Conservation (phyloP, 2,113 vertebrate genomes). For the Gymnobelideus leadbeateri region DNA sequence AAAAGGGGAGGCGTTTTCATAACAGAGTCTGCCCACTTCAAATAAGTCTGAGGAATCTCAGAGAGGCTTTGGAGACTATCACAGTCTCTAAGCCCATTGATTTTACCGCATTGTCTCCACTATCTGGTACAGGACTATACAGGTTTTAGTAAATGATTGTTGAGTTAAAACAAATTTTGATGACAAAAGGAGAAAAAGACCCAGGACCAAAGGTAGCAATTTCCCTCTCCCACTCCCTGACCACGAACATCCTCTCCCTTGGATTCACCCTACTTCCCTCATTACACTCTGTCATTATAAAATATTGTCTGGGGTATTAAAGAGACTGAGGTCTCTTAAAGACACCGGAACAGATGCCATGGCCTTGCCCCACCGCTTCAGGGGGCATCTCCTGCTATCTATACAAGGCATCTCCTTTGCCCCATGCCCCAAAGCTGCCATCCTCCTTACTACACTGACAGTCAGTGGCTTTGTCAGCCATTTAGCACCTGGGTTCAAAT, state of each 20-base stretch:
- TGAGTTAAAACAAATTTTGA: neutral
- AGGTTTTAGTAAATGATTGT: neutral
- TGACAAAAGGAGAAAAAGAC: neutral
- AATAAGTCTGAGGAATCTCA: neutral
- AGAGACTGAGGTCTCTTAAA: neutral
- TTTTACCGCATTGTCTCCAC: neutral
- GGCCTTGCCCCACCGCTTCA: neutral
- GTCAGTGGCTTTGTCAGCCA: neutral
- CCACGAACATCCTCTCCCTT: neutral
- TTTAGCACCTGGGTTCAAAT: neutral
- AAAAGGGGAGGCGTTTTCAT: neutral
- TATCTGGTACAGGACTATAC: neutral
- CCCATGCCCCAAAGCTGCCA: neutral
- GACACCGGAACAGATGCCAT: neutral
- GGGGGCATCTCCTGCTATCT: too few species aligned
- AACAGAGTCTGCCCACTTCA: neutral
- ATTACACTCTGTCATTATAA: neutral
- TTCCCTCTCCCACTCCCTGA: neutral
- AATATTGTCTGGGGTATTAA: neutral
- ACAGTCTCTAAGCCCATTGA: neutral
- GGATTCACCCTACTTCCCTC: neutral
- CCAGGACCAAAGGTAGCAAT: neutral
- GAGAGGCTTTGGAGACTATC: neutral
- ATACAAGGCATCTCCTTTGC: neutral
- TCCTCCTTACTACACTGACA: neutral